A percentile compares a stretch with the other conserved stretches of the same genome.
These are phyloP conservation scores for Rhagium mordax DNA, from an alignment of 2,888 invertebrate species.

Conservation along the genomic window DNA sequence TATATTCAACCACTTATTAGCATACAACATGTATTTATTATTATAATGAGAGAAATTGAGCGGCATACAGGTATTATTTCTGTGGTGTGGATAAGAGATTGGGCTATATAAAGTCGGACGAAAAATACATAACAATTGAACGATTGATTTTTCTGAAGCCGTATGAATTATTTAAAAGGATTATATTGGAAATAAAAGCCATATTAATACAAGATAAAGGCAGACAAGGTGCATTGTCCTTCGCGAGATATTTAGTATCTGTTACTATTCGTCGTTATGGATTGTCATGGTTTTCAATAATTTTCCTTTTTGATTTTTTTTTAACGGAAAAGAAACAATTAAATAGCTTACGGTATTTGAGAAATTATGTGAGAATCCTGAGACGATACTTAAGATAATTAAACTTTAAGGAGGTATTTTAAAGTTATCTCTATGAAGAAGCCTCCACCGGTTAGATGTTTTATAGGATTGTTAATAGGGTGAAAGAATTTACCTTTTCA, in stretches of 20 bases:
- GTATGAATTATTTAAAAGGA: constrained; percentile 7
- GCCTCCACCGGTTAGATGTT: no score
- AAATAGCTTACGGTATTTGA: no score
- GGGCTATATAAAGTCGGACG: not conserved
- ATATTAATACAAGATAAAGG: not conserved
- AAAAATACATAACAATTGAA: constrained; percentile 7
- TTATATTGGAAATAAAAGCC: not conserved
- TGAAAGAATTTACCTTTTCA: no score
- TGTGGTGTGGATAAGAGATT: not conserved
- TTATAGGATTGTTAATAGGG: no score
- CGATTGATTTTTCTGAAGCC: not conserved
- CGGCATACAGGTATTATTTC: constrained; percentile 14
- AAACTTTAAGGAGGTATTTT: no score
- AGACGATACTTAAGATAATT: no score
- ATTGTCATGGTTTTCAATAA: no score
- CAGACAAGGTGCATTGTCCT: not conserved
- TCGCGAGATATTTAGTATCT: not conserved
- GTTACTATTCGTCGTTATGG: no score
- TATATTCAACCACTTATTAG: constrained; percentile 48
- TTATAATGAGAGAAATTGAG: constrained; percentile 50
- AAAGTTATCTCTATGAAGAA: no score
- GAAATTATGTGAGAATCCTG: no score
- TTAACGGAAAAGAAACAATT: no score
- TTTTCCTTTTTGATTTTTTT: no score
- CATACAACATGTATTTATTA: constrained; percentile 46